Conservation (phyloP, 1,140 invertebrate genomes). For the Leptinotarsa undecemlineata region DNA sequence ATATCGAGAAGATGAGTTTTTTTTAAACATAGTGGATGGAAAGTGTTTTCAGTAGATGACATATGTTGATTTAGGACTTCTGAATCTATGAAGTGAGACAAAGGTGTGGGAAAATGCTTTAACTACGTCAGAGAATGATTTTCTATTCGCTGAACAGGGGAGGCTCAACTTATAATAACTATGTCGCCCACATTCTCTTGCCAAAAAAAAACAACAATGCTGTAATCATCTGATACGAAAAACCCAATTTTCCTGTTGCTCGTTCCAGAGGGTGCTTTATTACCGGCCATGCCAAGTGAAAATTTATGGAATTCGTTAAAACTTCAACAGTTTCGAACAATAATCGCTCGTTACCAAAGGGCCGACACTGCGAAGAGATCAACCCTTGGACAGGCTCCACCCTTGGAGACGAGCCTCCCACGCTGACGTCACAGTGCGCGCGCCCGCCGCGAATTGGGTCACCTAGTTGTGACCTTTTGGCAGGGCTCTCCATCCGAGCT, state of each 20-base stretch:
- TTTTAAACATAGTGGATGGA: too few species aligned
- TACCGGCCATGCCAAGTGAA: not conserved
- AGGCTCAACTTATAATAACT: too few species aligned
- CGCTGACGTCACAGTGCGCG: slow-evolving; percentile 49
- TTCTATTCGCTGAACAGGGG: too few species aligned
- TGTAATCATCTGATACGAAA: too few species aligned
- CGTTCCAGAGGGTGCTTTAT: not conserved
- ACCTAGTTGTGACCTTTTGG: slow-evolving; percentile 51
- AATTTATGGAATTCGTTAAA: slow-evolving; percentile 6
- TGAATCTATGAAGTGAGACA: too few species aligned
- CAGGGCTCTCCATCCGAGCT: slow-evolving; percentile 38
- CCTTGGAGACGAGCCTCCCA: slow-evolving; percentile 38
- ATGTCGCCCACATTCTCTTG: too few species aligned
- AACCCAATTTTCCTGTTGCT: not conserved
- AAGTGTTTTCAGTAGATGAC: too few species aligned
- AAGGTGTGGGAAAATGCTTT: too few species aligned
- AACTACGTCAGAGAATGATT: too few species aligned
- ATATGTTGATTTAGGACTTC: too few species aligned
- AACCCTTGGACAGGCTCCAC: slow-evolving; percentile 36
- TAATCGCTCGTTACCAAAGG: not conserved
- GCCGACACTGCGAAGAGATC: slow-evolving; percentile 4
- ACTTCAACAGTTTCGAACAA: slow-evolving; percentile 3
- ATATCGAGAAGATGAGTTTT: too few species aligned
- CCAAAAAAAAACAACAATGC: too few species aligned
- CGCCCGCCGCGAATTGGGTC: slow-evolving; percentile 49